Conservation (phyloP, 2,113 vertebrate species). For the Pseudonaja textilis region DNA sequence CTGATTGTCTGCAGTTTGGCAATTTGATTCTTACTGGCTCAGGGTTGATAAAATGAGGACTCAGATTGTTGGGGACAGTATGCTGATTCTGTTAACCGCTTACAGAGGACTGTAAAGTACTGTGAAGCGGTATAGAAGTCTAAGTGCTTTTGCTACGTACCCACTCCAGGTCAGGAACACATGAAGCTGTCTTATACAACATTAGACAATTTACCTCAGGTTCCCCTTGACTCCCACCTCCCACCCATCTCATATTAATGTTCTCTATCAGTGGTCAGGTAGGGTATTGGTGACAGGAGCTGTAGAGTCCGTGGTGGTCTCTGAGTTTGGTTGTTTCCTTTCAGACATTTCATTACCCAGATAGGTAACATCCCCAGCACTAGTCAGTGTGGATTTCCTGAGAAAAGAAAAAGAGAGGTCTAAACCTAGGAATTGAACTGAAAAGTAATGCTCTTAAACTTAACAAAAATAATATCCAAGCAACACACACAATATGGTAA, state of each 20-base stretch:
- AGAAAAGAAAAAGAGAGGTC: not conserved
- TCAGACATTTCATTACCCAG: not conserved
- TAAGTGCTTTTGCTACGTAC: too few relatives aligned
- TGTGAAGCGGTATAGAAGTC: too few relatives aligned
- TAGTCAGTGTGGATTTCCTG: not conserved
- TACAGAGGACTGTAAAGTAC: too few relatives aligned
- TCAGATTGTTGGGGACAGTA: too few relatives aligned
- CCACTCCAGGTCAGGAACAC: not conserved
- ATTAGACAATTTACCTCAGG: not conserved
- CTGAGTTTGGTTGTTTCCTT: not conserved
- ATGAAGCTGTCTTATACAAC: not conserved
- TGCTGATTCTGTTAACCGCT: too few relatives aligned
- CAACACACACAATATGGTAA: not conserved
- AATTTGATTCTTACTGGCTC: too few relatives aligned
- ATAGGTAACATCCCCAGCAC: not conserved
- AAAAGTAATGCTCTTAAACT: not conserved
- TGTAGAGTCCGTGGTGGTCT: not conserved
- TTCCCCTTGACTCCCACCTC: not conserved
- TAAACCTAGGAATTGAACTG: not conserved
- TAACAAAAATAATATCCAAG: not conserved
- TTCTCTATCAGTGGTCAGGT: not conserved
- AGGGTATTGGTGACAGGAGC: not conserved
- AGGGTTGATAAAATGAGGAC: too few relatives aligned
- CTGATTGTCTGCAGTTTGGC: too few relatives aligned
- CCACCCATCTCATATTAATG: not conserved